Evolutionary conservation across 1,140 invertebrate genomes (phyloP).

Genomic region (Doryteuthis pealeii): DNA sequence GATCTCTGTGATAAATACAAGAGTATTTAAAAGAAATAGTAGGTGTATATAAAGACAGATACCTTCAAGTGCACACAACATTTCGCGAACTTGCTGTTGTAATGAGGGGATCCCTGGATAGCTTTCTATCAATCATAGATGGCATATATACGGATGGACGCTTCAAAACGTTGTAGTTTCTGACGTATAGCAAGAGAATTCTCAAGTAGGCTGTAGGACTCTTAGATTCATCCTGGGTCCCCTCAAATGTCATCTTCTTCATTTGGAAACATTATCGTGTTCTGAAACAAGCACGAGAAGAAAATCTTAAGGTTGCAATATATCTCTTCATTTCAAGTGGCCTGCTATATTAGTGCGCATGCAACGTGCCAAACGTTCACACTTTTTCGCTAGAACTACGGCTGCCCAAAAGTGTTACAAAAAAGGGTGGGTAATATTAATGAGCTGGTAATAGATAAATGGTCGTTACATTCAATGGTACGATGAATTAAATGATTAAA

Average conservation of each 20-base stretch:
- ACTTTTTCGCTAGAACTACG: too few relatives aligned
- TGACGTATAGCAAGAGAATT: conserved; percentile 90
- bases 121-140: conserved; percentile 97
- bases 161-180: conserved; percentile 98
- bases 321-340: conserved; percentile 28
- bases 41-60: conserved; percentile 52
- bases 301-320: conserved; percentile 21
- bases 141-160: conserved; percentile 98
- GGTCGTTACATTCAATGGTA: too few relatives aligned
- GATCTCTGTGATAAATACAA: too few relatives aligned
- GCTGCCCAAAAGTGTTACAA: too few relatives aligned
- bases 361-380: not conserved
- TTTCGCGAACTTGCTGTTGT: conserved; percentile 89
- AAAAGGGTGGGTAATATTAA: too few relatives aligned
- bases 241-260: conserved; percentile 40
- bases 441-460: too few relatives aligned
- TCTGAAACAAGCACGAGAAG: conserved; percentile 20
- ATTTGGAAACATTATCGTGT: conserved; percentile 22
- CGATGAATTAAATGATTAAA: too few relatives aligned
- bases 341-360: conserved; percentile 24
- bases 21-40: too few relatives aligned
- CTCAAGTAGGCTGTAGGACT: conserved; percentile 61
- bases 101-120: conserved; percentile 75
- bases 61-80: conserved; percentile 99
- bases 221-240: conserved; percentile 56